These are phyloP conservation scores for Thymelicus acteon DNA, from an alignment of 2,888 invertebrate species.

Conservation along the genomic window DNA sequence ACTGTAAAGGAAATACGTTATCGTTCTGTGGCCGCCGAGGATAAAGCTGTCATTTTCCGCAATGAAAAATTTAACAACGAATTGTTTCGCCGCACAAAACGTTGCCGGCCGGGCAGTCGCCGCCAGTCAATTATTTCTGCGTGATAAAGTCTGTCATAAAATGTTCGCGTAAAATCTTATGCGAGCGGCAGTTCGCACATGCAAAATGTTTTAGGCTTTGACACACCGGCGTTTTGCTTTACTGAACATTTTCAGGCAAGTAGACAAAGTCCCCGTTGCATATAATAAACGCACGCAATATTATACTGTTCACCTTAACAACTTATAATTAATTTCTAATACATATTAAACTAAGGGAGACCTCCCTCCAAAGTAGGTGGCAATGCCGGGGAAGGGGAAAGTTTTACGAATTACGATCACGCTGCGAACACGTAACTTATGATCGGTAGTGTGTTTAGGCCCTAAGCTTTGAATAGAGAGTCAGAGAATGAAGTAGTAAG, in stretches of 20 bases:
- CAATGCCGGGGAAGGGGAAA: too few species aligned
- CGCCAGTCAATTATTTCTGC: neutral
- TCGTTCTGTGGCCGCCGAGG: neutral
- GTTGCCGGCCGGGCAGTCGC: too few species aligned
- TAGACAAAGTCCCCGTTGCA: too few species aligned
- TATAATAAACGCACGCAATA: too few species aligned
- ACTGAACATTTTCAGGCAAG: neutral
- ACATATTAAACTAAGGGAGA: too few species aligned
- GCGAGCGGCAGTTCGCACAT: neutral
- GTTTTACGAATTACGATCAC: too few species aligned
- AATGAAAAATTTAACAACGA: neutral
- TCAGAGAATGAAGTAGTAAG: slow-evolving; percentile 3
- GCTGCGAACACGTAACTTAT: too few species aligned
- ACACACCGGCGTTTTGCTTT: neutral
- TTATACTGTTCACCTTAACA: too few species aligned
- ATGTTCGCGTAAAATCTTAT: neutral
- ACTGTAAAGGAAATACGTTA: too few species aligned
- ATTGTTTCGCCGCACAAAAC: neutral
- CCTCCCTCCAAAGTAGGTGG: too few species aligned
- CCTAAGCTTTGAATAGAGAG: neutral
- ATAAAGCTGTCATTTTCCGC: neutral
- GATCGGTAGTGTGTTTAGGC: neutral
- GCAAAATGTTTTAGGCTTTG: neutral
- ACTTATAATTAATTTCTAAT: too few species aligned
- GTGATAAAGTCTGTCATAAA: slow-evolving; percentile 3